Conservation (phyloP, 1,140 invertebrate genomes). For the Orchesella cincta region DNA sequence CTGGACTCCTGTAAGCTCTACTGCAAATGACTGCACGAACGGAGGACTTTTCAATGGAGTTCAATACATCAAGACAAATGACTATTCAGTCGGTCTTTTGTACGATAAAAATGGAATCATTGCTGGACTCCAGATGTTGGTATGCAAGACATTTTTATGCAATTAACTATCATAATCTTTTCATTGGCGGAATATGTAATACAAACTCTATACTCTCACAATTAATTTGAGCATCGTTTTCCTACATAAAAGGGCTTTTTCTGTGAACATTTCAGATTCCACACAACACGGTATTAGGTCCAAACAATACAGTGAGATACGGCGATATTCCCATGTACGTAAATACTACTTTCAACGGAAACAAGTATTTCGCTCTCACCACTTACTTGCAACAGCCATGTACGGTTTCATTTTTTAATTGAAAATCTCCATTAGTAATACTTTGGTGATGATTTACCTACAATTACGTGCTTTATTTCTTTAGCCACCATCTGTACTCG, state of each 20-base stretch:
- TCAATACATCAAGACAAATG: background rate
- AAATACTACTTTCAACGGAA: slow-evolving; percentile 18
- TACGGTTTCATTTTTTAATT: slow-evolving; percentile 24
- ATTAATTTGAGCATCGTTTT: no score
- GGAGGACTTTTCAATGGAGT: slow-evolving; percentile 10
- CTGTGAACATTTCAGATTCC: no score
- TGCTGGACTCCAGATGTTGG: slow-evolving; percentile 44
- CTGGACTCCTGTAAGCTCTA: background rate
- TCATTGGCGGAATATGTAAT: no score
- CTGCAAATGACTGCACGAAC: background rate
- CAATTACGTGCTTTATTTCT: no score
- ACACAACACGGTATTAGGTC: background rate
- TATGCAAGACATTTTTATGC: slow-evolving; percentile 23
- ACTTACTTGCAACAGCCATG: slow-evolving; percentile 34
- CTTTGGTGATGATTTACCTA: no score
- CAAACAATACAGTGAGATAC: slow-evolving; percentile 16
- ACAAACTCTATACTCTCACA: no score
- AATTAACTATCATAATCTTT: no score
- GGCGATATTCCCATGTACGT: background rate
- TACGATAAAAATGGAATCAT: slow-evolving; percentile 41
- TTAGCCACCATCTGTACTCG: slow-evolving; percentile 25
- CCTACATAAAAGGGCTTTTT: no score
- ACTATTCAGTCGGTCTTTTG: slow-evolving; percentile 12
- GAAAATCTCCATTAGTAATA: no score
- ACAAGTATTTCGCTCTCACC: slow-evolving; percentile 24